Conservation (phyloP, 2,888 invertebrate species). For the Orthonychiurus folsomi region DNA sequence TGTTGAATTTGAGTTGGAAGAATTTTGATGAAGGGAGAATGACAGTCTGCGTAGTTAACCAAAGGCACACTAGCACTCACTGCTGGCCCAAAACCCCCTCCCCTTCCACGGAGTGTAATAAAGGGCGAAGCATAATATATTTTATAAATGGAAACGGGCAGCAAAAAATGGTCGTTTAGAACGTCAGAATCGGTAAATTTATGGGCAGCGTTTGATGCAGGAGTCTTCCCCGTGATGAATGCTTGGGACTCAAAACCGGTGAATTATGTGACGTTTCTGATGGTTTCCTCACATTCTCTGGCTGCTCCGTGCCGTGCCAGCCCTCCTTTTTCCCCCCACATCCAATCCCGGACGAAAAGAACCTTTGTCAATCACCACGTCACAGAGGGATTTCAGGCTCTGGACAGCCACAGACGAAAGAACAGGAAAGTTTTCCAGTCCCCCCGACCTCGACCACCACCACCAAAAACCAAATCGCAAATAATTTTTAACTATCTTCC, state of each 20-base stretch:
- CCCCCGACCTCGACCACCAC: too few species aligned
- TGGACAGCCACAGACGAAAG: not conserved
- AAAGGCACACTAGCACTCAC: not conserved
- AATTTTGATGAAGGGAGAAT: not conserved
- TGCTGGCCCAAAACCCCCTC: not conserved
- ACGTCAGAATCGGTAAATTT: slow-evolving; percentile 39
- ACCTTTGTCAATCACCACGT: slow-evolving; percentile 17
- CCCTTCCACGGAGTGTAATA: slow-evolving; percentile 20
- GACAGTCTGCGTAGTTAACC: not conserved
- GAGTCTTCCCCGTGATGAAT: slow-evolving; percentile 29
- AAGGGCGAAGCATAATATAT: slow-evolving; percentile 25
- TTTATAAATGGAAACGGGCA: slow-evolving; percentile 32
- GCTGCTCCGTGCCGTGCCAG: not conserved
- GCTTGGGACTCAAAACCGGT: slow-evolving; percentile 36
- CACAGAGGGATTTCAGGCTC: slow-evolving; percentile 1
- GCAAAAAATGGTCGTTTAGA: slow-evolving; percentile 34
- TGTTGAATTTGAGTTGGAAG: not conserved
- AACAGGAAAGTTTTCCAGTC: not conserved
- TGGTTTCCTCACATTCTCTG: slow-evolving; percentile 32
- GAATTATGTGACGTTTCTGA: slow-evolving; percentile 38
- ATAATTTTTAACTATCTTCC: not conserved
- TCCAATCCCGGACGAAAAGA: slow-evolving; percentile 2
- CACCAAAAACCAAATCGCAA: not conserved
- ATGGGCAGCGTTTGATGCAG: slow-evolving; percentile 39
- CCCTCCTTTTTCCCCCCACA: not conserved